Evolutionary conservation across 2,888 invertebrate genomes (phyloP).

Genomic region (Cheilosia impressa): DNA sequence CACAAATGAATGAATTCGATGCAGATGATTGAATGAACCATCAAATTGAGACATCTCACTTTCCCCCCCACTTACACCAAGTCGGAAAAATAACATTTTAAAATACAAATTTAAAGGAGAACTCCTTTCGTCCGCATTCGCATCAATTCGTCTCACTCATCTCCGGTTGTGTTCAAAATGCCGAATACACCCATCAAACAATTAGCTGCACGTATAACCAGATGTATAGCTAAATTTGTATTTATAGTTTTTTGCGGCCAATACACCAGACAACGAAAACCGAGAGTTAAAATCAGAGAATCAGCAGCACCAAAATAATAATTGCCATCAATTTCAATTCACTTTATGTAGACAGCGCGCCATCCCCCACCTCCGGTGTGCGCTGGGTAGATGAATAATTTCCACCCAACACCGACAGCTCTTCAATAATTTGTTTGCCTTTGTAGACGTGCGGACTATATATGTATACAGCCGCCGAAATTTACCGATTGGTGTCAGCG

Average conservation of each 20-base stretch:
- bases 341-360: slow-evolving; percentile 20
- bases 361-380: slow-evolving; percentile 10
- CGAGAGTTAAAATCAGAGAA: slow-evolving; percentile 52
- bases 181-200: slow-evolving; percentile 34
- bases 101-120: neutral
- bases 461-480: slow-evolving; percentile 30
- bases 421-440: slow-evolving; percentile 45
- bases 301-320: slow-evolving; percentile 37
- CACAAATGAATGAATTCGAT: too few species aligned
- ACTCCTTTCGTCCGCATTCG: slow-evolving; percentile 23
- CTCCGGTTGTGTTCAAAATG: slow-evolving; percentile 8
- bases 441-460: slow-evolving; percentile 27
- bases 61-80: too few species aligned
- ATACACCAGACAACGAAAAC: slow-evolving; percentile 11
- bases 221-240: slow-evolving; percentile 75
- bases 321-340: slow-evolving; percentile 64
- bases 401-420: slow-evolving; percentile 20
- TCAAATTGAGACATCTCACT: too few species aligned
- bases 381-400: slow-evolving; percentile 7
- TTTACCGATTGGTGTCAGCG: slow-evolving; percentile 6
- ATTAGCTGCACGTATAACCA: too few species aligned
- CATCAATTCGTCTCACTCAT: slow-evolving; percentile 34
- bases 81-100: neutral
- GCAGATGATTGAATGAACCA: too few species aligned
- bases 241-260: slow-evolving; percentile 31